A percentile compares a stretch with the other conserved stretches of the same genome.
Conservation (phyloP, 2,113 vertebrate species). For the Gymnobelideus leadbeateri region DNA sequence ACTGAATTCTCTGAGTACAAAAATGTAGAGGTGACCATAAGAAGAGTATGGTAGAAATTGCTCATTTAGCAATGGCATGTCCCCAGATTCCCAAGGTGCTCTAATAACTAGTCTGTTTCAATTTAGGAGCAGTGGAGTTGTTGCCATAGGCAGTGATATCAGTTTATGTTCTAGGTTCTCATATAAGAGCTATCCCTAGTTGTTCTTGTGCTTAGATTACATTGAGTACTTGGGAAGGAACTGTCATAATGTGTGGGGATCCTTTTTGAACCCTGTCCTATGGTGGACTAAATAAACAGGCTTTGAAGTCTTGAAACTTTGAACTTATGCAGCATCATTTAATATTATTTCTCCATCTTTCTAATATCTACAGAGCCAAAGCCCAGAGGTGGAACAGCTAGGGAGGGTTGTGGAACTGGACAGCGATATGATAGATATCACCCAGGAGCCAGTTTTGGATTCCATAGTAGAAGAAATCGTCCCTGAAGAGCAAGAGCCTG, state of each 20-base stretch:
- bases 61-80: not conserved
- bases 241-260: not conserved
- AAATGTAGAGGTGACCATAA: not conserved
- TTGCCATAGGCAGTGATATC: not conserved
- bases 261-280: not conserved
- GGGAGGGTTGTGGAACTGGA: conserved; percentile 90
- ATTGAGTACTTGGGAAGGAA: not conserved
- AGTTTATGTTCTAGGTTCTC: not conserved
- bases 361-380: conserved; percentile 87
- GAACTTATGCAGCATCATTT: conserved; percentile 18
- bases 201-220: not conserved
- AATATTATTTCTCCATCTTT: conserved; percentile 66
- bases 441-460: conserved; percentile 89
- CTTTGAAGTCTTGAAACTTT: conserved; percentile 32
- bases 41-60: not conserved
- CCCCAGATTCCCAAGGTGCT: not conserved
- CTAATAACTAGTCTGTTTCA: not conserved
- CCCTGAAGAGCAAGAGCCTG: conserved; percentile 85
- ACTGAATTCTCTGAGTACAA: not conserved
- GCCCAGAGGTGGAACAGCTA: conserved; percentile 85
- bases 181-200: not conserved
- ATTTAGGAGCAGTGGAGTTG: not conserved
- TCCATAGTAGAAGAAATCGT: conserved; percentile 76
- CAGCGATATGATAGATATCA: conserved; percentile 98
- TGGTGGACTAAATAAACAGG: conserved; percentile 18